These are phyloP conservation scores for Marmota flaviventris DNA, from an alignment of 2,113 vertebrate genomes.

Conservation along the genomic window DNA sequence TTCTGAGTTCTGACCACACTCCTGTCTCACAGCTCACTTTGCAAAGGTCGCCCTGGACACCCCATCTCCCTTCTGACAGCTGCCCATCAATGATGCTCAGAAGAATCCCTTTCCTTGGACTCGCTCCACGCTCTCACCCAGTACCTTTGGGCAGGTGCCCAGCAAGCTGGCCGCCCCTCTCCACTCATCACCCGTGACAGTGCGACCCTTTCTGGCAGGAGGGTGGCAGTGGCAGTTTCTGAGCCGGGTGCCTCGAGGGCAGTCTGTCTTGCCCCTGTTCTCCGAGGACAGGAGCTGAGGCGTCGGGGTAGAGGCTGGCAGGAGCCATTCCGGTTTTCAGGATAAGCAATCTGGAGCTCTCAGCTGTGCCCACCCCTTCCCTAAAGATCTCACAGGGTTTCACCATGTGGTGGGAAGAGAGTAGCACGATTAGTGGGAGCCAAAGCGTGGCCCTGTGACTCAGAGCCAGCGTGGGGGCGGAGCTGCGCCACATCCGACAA, in stretches of 20 bases:
- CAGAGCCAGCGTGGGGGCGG: constrained; percentile 28
- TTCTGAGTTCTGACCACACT: not conserved
- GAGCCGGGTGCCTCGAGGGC: not conserved
- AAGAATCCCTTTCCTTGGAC: not conserved
- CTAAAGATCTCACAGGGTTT: constrained; percentile 13
- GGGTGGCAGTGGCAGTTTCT: not conserved
- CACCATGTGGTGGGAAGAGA: constrained; percentile 29
- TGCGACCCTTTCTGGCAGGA: not conserved
- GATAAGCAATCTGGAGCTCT: not conserved
- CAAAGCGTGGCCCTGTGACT: constrained; percentile 36
- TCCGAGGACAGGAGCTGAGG: constrained; percentile 11
- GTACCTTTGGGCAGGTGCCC: not conserved
- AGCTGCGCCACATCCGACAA: not conserved
- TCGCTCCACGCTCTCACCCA: not conserved
- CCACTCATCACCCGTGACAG: not conserved
- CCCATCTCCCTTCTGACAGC: not conserved
- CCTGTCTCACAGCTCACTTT: not conserved
- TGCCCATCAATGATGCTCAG: not conserved
- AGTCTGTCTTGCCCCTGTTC: not conserved
- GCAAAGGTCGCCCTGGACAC: not conserved
- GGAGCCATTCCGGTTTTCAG: not conserved
- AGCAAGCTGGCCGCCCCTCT: not conserved
- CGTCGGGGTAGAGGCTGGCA: not conserved
- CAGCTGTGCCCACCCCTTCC: not conserved
- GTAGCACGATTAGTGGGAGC: not conserved